Evolutionary conservation across 2,888 invertebrate genomes (phyloP).

Genomic region (Dicyrtoma fusca): DNA sequence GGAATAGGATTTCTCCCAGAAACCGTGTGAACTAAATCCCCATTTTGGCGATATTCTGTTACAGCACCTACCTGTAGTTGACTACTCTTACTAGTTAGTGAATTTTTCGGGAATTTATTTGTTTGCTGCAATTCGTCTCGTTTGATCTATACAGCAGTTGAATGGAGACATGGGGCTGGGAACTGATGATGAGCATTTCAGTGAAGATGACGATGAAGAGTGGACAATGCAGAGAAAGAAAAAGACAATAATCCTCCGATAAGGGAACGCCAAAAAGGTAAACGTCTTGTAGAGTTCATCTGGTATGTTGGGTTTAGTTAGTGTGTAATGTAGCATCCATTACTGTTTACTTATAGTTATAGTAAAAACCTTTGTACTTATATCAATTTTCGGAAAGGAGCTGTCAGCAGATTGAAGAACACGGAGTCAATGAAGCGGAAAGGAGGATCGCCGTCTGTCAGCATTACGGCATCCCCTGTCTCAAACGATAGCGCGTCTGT

Average conservation of each 20-base stretch:
- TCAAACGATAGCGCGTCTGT: not conserved
- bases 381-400: conserved; percentile 42
- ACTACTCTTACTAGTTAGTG: no score
- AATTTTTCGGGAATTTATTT: no score
- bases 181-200: conserved; percentile 52
- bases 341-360: not conserved
- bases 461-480: conserved; percentile 17
- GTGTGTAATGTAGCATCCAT: not conserved
- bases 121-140: no score
- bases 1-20: conserved; percentile 29
- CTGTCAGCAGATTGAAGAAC: conserved; percentile 39
- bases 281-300: not conserved
- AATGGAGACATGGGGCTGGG: conserved; percentile 45
- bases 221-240: conserved; percentile 53
- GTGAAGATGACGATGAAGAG: conserved; percentile 54
- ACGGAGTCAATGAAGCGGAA: conserved; percentile 37
- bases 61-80: no score
- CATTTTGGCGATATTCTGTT: no score
- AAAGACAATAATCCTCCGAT: conserved; percentile 47
- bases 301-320: not conserved
- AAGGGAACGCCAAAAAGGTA: conserved; percentile 49
- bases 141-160: conserved; percentile 19
- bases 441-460: conserved; percentile 48
- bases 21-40: no score
- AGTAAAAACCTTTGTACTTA: not conserved